Conservation (phyloP, 2,797 vertebrate genomes). For the Glyptemys insculpta region DNA sequence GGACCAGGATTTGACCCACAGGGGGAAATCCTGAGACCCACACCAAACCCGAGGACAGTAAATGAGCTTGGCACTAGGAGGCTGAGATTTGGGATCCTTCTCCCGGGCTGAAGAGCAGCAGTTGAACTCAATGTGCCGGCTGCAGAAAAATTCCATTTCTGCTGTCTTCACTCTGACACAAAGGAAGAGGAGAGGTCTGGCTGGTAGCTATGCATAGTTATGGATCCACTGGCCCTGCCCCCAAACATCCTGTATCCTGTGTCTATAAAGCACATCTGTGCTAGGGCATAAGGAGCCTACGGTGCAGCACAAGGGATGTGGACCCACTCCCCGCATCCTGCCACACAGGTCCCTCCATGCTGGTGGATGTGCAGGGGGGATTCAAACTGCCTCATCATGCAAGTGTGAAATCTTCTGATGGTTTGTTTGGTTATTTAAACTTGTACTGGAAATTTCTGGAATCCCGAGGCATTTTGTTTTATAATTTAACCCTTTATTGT, state of each 20-base stretch:
- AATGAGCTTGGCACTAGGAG: neutral
- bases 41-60: neutral
- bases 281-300: neutral
- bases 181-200: too few relatives aligned
- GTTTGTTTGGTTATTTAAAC: too few relatives aligned
- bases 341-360: neutral
- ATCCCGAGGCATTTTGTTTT: neutral
- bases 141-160: neutral
- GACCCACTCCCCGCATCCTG: rapidly evolving
- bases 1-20: neutral
- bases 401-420: neutral
- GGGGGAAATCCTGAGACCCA: neutral
- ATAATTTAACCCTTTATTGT: neutral
- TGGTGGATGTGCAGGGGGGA: rapidly evolving
- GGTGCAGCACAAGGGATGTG: too few relatives aligned
- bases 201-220: too few relatives aligned
- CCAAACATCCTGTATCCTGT: neutral
- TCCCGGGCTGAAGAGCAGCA: neutral
- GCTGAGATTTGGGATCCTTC: neutral
- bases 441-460: neutral
- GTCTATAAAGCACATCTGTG: neutral
- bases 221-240: too few relatives aligned
- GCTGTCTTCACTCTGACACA: neutral
- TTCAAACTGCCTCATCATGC: neutral
- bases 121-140: neutral